Evolutionary conservation across 1,140 invertebrate species (phyloP), one percentile per base, ranked within the genome.

Genomic region (silkworm (Bombyx mori)): DNA sequence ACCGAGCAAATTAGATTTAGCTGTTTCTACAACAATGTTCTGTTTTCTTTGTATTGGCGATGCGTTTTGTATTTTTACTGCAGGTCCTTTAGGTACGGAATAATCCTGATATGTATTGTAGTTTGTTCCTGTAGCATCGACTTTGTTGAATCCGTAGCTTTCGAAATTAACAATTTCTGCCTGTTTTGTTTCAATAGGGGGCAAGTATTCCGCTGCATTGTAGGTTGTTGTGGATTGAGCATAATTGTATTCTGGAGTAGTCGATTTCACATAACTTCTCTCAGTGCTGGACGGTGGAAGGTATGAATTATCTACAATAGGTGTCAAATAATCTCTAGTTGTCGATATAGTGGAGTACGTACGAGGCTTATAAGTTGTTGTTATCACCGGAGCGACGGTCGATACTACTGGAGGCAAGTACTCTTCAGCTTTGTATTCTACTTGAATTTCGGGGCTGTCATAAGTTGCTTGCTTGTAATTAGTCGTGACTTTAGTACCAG

Each of bases 1-100:
- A 35, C 87, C 87, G 45, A 88, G 68, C 60, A 86, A 61, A 58
- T 88, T 76, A 49, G 82, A 77, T 65, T 87, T 86, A 4, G 79
- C 77, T 44, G 72, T 80, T 66, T 86, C 74, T 46, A 87, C 77
- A 7, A 83, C 79, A 54, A 86, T 72, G 60, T 86, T 84, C 56
- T 79, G 77, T 68, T 84, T 81, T 62, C 77, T 77, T 60, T 62
- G 54, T 52, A 71, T 26, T 10, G 75, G 73, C 6, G 61, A 57
- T 7, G 61, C 46, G 6, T 65, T 54, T 42, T 62, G 60, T 44
- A 65, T 53, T 10, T 75, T 61, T 42, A 52, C 51, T 12, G 42
- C 8, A 52, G 10, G 12, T 48, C 9, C 45, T 56, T 56, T 56
- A n/a, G 54, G 54, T 35, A 56, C 54, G 5, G 54, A 56, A 44